Evolutionary conservation across 1,140 invertebrate genomes (phyloP).

Genomic region (Thrips palmi): DNA sequence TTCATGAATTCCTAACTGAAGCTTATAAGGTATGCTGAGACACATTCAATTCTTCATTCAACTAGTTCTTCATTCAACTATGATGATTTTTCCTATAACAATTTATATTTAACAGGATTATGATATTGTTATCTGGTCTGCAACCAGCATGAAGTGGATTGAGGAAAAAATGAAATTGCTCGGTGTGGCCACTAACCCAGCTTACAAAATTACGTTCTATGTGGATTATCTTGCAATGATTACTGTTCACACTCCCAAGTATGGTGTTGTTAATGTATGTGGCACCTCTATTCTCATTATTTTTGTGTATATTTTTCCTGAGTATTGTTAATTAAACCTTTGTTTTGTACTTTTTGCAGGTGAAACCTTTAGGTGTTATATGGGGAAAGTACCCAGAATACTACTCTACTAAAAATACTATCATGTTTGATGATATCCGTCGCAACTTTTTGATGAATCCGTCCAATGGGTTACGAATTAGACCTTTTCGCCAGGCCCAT

Average conservation of each 20-base stretch:
- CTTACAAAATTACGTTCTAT: slow-evolving; percentile 88
- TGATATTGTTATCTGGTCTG: slow-evolving; percentile 84
- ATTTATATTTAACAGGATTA: slow-evolving; percentile 33
- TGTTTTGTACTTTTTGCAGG: slow-evolving; percentile 33
- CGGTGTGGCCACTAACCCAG: slow-evolving; percentile 59
- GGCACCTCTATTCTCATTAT: slow-evolving; percentile 1
- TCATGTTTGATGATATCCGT: slow-evolving; percentile 97
- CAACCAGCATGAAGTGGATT: slow-evolving; percentile 96
- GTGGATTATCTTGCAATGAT: slow-evolving; percentile 89
- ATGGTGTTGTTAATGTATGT: slow-evolving; percentile 74
- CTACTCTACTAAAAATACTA: slow-evolving; percentile 78
- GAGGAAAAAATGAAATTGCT: slow-evolving; percentile 92
- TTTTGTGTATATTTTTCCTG: not conserved
- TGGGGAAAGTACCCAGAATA: slow-evolving; percentile 90
- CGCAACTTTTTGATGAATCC: slow-evolving; percentile 98
- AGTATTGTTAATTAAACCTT: not conserved
- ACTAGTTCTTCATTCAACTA: not conserved
- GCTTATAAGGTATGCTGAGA: slow-evolving; percentile 52
- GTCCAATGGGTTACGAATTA: slow-evolving; percentile 76
- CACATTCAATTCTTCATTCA: not conserved
- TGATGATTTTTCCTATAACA: slow-evolving; percentile 2
- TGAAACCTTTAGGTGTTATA: slow-evolving; percentile 89
- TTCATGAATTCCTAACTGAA: slow-evolving; percentile 86
- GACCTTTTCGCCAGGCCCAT: slow-evolving; percentile 79
- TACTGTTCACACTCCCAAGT: slow-evolving; percentile 70